Conservation (phyloP, 2,888 invertebrate species). For the Pammene aurita region DNA sequence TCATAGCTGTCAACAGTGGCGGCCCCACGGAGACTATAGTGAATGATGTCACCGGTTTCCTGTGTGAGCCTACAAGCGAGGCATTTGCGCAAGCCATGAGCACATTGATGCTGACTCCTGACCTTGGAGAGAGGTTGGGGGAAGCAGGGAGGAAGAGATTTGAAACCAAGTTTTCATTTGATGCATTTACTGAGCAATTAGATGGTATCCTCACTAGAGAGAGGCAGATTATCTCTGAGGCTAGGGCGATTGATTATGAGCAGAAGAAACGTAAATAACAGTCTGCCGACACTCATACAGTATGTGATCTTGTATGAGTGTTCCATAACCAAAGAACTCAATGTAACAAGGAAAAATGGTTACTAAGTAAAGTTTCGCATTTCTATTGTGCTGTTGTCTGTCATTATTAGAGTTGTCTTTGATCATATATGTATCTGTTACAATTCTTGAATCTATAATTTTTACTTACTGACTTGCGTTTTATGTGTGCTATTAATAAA, state of each 20-base stretch:
- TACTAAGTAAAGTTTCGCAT: constrained; percentile 1
- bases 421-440: no score
- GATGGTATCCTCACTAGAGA: constrained; percentile 80
- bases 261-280: constrained; percentile 75
- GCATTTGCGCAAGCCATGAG: constrained; percentile 91
- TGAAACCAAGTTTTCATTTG: constrained; percentile 91
- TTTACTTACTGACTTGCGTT: neutral
- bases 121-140: constrained; percentile 87
- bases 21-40: constrained; percentile 97
- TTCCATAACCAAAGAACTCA: constrained; percentile 44
- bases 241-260: constrained; percentile 69
- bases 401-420: no score
- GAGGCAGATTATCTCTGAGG: constrained; percentile 72
- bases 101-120: constrained; percentile 85
- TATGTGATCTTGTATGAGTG: constrained; percentile 80
- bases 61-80: constrained; percentile 87
- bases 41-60: constrained; percentile 90
- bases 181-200: constrained; percentile 88
- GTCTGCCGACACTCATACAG: constrained; percentile 69
- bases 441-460: no score
- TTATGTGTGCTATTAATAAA: neutral
- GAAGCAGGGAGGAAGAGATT: constrained; percentile 89
- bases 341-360: neutral
- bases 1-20: constrained; percentile 97
- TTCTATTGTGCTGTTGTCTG: constrained; percentile 3